Evolutionary conservation across 2,797 vertebrate genomes (phyloP).

Genomic region (Pitangus sulphuratus): DNA sequence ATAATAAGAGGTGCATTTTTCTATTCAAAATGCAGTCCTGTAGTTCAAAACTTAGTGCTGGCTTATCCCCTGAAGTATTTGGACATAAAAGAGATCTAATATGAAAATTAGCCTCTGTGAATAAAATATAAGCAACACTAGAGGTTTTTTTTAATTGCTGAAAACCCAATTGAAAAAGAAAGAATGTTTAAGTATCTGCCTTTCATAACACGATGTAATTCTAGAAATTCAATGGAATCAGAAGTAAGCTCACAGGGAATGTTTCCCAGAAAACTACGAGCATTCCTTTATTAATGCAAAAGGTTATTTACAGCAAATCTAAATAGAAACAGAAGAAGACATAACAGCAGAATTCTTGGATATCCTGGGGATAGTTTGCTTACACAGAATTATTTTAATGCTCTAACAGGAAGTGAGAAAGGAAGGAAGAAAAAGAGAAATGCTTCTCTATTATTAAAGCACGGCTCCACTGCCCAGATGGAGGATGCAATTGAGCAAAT

Average conservation of each 20-base stretch:
- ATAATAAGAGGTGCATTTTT: conserved; percentile 39
- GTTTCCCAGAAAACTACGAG: neutral
- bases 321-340: conserved; percentile 16
- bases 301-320: conserved; percentile 16
- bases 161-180: neutral
- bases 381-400: conserved; percentile 30
- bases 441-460: neutral
- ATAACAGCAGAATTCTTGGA: conserved; percentile 12
- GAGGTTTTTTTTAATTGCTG: neutral
- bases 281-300: neutral
- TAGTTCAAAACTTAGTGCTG: conserved; percentile 8
- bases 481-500: conserved; percentile 24
- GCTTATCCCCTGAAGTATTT: neutral
- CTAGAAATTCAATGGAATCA: neutral
- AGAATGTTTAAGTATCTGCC: neutral
- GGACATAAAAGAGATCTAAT: conserved; percentile 34
- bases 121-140: neutral
- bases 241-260: neutral
- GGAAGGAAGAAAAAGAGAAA: conserved; percentile 30
- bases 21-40: neutral
- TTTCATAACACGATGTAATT: neutral
- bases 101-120: conserved; percentile 29
- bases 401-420: conserved; percentile 12
- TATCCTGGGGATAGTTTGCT: conserved; percentile 31
- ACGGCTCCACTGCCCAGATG: conserved; percentile 22